Evolutionary conservation across 2,797 vertebrate species (phyloP).

Genomic region (Toxotes lorentzi): DNA sequence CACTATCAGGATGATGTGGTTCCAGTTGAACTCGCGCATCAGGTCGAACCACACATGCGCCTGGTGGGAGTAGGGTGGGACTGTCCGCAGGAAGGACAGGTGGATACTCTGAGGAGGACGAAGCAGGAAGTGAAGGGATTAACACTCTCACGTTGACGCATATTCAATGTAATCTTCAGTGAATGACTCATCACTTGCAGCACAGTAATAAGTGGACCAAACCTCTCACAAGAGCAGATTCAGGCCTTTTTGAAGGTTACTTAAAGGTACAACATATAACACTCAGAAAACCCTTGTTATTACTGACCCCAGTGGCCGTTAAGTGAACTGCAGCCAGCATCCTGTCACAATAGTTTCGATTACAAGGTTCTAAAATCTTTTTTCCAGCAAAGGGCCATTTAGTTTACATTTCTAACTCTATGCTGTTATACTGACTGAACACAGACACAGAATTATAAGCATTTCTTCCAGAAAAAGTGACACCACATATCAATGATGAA

Average conservation of each 20-base stretch:
- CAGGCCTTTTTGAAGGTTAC: background rate
- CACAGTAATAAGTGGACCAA: background rate
- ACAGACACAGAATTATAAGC: background rate
- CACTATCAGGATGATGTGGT: slow-evolving; percentile 97
- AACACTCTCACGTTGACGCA: background rate
- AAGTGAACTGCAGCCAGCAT: no score
- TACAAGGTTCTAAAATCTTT: background rate
- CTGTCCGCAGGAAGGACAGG: slow-evolving; percentile 96
- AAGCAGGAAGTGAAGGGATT: background rate
- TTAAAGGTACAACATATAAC: no score
- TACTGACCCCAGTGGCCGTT: no score
- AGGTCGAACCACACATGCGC: slow-evolving; percentile 99
- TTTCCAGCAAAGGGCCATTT: background rate
- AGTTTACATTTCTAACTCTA: background rate
- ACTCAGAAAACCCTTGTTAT: no score
- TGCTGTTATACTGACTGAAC: background rate
- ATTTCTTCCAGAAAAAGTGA: background rate
- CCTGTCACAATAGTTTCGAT: no score
- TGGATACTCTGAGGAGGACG: slow-evolving; percentile 92
- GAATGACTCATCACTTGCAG: background rate
- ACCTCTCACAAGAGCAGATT: background rate
- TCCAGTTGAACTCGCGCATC: slow-evolving; percentile 99
- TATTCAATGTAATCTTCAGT: background rate
- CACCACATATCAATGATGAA: background rate
- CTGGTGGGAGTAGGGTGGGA: slow-evolving; percentile 98